Conservation (phyloP, 2,888 invertebrate genomes). For the Frankliniella fusca region DNA sequence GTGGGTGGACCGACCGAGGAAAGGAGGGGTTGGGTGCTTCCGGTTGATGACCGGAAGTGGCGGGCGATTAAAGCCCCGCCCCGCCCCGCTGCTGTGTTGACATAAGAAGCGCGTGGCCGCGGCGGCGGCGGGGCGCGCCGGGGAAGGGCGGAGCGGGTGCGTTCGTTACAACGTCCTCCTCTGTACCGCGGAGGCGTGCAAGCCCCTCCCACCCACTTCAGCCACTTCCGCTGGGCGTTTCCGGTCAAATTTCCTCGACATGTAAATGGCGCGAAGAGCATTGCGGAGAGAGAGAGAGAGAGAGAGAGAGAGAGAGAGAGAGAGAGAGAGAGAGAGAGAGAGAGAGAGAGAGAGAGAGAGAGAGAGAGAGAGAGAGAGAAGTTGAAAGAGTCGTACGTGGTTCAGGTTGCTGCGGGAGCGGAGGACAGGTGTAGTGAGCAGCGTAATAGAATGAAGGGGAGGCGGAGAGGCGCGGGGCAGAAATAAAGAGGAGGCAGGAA, state of each 20-base stretch:
- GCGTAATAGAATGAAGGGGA: neutral
- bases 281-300: neutral
- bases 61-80: no score
- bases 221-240: neutral
- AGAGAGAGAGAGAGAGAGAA: neutral
- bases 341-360: neutral
- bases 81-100: no score
- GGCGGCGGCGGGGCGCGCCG: no score
- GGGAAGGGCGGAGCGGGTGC: no score
- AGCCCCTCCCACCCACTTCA: neutral
- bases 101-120: no score
- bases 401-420: no score
- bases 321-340: conserved; percentile 10
- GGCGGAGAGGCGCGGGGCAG: neutral
- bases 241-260: neutral
- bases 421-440: neutral
- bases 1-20: neutral
- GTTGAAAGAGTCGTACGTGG: no score
- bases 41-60: no score
- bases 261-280: neutral
- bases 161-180: no score
- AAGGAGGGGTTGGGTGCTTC: no score
- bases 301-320: neutral
- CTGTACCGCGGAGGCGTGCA: neutral
- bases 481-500: neutral